These are phyloP conservation scores for Chanos chanos DNA, from an alignment of 2,797 vertebrate genomes.

Conservation along the genomic window DNA sequence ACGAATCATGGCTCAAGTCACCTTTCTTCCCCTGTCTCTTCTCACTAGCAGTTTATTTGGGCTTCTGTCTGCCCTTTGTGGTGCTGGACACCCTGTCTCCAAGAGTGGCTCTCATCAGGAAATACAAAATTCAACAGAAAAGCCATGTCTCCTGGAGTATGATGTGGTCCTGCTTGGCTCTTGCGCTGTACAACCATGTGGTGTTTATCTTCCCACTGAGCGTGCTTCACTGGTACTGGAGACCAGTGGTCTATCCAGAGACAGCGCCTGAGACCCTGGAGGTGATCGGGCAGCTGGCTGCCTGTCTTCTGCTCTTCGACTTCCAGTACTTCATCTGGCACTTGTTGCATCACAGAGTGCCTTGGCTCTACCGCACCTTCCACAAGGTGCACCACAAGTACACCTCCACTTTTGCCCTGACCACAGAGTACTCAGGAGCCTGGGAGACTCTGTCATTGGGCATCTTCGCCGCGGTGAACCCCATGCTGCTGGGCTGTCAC, in stretches of 20 bases:
- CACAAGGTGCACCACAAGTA: constrained; percentile 88
- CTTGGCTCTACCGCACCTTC: constrained; percentile 86
- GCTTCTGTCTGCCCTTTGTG: constrained; percentile 80
- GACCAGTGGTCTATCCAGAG: constrained; percentile 54
- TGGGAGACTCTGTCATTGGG: constrained; percentile 86
- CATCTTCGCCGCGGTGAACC: constrained; percentile 74
- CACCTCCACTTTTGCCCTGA: constrained; percentile 77
- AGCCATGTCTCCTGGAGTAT: constrained; percentile 61
- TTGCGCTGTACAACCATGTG: constrained; percentile 75
- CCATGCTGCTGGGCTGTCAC: constrained; percentile 75
- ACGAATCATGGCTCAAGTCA: constrained; percentile 58
- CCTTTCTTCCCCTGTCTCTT: constrained; percentile 82
- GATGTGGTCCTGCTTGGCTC: constrained; percentile 70
- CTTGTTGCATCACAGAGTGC: constrained; percentile 82
- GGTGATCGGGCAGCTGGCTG: constrained; percentile 62
- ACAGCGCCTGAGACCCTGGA: constrained; percentile 65
- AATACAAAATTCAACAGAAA: constrained; percentile 82
- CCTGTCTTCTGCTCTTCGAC: constrained; percentile 87
- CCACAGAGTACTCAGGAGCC: constrained; percentile 78
- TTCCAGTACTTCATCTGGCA: constrained; percentile 89
- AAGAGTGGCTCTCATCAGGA: constrained; percentile 61
- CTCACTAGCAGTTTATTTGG: constrained; percentile 75
- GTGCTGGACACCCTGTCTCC: constrained; percentile 74
- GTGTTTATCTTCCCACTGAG: constrained; percentile 79
- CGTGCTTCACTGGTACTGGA: constrained; percentile 75